Base-by-base conservation (phyloP, 2,797 vertebrate genomes). In the Poeciliopsis gracilis region DNA sequence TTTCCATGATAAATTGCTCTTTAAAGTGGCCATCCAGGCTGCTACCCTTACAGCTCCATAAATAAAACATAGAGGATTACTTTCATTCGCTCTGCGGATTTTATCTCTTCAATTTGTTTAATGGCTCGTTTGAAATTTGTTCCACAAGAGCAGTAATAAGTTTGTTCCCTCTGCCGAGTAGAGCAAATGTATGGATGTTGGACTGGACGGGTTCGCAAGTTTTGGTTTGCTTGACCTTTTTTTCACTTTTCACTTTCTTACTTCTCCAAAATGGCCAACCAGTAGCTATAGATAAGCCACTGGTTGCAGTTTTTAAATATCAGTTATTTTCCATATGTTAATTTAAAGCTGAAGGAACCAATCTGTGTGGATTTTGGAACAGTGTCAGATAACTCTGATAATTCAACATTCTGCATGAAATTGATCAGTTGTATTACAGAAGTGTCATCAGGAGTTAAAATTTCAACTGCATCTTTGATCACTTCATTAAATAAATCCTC, bases 181-280 rank as follows among this genome's bases (percentile, higher is more conserved):
- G 79, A 84, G 76, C 9, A 75, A 86, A 85, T 30, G 70, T 28
- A 94, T 95, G 95, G 95, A 98, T 97, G 97, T 96, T 97, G 96
- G 38, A 11, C 10, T 25, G 11, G 66, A 13, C 43, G 2, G 25
- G 66, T 69, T n/a, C 23, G 1, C 33, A 41, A 20, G 36, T 12
- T 67, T 67, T 67, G 36, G 63, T 25, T 43, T 25, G 97, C 94
- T 96, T 95, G 95, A 95, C 77, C 0, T 86, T 72, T 89, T 89
- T 25, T 67, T 53, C 20, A 53, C 49, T 53, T 55, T 55, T 55
- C 53, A 55, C 53, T 55, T 12, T 97, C 95, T 97, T 95, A 96
- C 92, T 92, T 95, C 96, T 96, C 93, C 86, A 93, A 97, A 93
- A 97, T 96, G 96, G 96, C 96, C 97, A 97, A 97, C 96, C 96